Evolutionary conservation across 2,888 invertebrate species (phyloP), one percentile per base, ranked within the genome.

Genomic region (Drosophila rellima): DNA sequence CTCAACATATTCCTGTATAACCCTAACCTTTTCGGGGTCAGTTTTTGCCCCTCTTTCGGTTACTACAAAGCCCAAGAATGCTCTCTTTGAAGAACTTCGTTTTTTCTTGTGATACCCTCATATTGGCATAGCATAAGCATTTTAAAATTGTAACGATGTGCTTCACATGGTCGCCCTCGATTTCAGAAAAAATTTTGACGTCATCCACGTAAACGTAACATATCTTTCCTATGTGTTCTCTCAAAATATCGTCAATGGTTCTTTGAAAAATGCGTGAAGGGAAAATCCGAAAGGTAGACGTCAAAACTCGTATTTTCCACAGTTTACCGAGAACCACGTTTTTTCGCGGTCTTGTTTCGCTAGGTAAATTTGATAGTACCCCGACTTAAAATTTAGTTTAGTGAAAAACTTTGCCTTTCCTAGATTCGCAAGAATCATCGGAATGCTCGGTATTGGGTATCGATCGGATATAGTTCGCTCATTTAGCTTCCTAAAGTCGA

Each of bases 391-490:
- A 11, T 40, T 4, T 11, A 40, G 18, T 18, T 18, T 40, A 18
- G 40, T n/a, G n/a, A n/a, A n/a, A n/a, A n/a, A n/a, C n/a, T n/a
- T n/a, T n/a, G n/a, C n/a, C n/a, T n/a, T n/a, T 40, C 40, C 39
- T 39, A n/a, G n/a, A n/a, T 15, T 39, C 39, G n/a, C n/a, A n/a
- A n/a, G n/a, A n/a, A n/a, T n/a, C 39, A 39, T 39, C 0, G 17
- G 39, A 17, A 39, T 39, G 17, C 8, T 39, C 17, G 39, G 39
- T 10, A 39, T 39, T 3, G 39, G 39, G 39, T 39, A 40, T 40
- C 18, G 40, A 40, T 40, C 40, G 18, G 40, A 18, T 11, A 40
- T 40, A 40, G 40, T 40, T 15, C 39, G 39, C 39, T 39, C 17
- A 17, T 40, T 40, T 10, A 40, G 40, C 20, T 40, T 40, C 40